These are phyloP conservation scores for Caenorhabditis japonica DNA, from an alignment of 2,888 invertebrate genomes.

Conservation along the genomic window DNA sequence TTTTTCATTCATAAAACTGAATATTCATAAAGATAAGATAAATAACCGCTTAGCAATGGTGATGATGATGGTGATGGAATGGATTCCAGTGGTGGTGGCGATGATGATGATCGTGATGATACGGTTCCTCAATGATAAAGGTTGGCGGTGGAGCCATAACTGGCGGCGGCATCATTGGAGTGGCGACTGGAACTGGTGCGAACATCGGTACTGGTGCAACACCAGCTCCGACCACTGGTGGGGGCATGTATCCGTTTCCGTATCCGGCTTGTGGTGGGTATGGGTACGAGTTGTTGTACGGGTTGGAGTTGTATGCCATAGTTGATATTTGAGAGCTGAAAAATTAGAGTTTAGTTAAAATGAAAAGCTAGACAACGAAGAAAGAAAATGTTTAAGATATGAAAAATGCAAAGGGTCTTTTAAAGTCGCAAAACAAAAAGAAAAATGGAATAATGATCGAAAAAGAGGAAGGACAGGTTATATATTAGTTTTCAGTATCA, in stretches of 20 bases:
- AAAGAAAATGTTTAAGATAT: no score
- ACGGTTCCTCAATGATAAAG: conserved; percentile 6
- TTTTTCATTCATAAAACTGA: no score
- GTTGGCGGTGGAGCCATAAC: no score
- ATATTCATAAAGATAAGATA: no score
- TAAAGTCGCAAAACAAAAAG: no score
- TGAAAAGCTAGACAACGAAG: no score
- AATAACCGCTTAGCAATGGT: conserved; percentile 7
- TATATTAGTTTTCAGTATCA: no score
- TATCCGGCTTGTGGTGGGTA: conserved; percentile 1
- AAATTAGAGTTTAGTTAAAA: no score
- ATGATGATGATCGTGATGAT: conserved; percentile 15
- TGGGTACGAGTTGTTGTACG: conserved; percentile 28
- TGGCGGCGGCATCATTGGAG: conserved; percentile 20
- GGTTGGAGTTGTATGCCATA: conserved; percentile 36
- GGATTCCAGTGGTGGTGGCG: conserved; percentile 6
- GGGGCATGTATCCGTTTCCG: conserved; percentile 4
- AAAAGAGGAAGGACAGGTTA: no score
- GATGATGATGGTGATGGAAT: conserved; percentile 17
- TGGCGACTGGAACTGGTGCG: not conserved
- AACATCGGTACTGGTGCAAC: not conserved
- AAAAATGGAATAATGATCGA: no score
- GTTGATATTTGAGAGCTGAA: no score
- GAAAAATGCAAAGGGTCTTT: no score
- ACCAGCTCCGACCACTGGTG: not conserved